Percentiles rank a stretch among this genome's conserved stretches.
phyloP scores from a whole-genome alignment of 2,113 vertebrate species.

The Pachypanchax playfairii region DNA sequence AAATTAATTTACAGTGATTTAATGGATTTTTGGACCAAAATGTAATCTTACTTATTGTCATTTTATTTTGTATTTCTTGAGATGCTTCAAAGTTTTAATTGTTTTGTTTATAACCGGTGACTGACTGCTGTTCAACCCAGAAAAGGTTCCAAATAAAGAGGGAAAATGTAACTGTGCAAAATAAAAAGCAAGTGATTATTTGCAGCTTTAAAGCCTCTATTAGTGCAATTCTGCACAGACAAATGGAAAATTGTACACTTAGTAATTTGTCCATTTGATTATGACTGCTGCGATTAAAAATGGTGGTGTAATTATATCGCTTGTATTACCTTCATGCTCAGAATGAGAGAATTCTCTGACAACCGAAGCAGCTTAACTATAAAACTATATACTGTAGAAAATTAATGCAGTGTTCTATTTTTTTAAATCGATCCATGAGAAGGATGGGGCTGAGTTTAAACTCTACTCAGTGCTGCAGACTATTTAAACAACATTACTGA shows the following conservation, averaged over 20 bases:
- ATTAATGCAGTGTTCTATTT: slow-evolving; percentile 48
- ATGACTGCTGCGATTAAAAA: slow-evolving; percentile 70
- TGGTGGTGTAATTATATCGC: slow-evolving; percentile 67
- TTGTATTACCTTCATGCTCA: slow-evolving; percentile 54
- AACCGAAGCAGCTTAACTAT: slow-evolving; percentile 39
- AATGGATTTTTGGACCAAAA: no score
- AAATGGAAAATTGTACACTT: slow-evolving; percentile 67
- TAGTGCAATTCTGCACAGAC: slow-evolving; percentile 55
- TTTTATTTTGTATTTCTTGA: no score
- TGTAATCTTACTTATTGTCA: no score
- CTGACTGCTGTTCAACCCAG: no score
- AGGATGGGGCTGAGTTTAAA: slow-evolving; percentile 41
- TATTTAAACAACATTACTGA: slow-evolving; percentile 43
- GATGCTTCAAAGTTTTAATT: no score
- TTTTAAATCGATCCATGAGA: slow-evolving; percentile 58
- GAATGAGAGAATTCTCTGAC: slow-evolving; percentile 48
- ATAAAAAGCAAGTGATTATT: slow-evolving; percentile 69
- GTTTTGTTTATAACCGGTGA: no score
- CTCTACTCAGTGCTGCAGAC: slow-evolving; percentile 17
- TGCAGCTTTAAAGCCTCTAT: slow-evolving; percentile 67
- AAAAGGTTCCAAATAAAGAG: slow-evolving; percentile 45
- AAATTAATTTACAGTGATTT: no score
- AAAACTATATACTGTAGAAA: slow-evolving; percentile 40
- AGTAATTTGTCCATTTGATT: slow-evolving; percentile 73
- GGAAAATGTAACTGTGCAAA: slow-evolving; percentile 56